A percentile compares a stretch with the other conserved stretches of the same genome.
phyloP scores from a whole-genome alignment of 2,888 invertebrate species.

The Lithophane socia region DNA sequence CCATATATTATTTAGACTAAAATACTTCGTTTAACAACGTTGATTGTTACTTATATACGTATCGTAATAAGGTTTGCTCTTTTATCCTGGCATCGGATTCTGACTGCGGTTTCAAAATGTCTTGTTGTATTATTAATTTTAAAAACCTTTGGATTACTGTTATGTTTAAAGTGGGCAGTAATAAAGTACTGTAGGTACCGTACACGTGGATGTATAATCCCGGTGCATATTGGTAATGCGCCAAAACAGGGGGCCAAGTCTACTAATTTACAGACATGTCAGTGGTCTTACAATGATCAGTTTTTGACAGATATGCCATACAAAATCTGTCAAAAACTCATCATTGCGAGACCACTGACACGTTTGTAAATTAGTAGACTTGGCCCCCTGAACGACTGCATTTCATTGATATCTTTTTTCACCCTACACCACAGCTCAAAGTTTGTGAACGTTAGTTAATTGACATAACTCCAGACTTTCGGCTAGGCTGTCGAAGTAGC shows the following conservation, averaged over 20 bases:
- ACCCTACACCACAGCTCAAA: too few relatives aligned
- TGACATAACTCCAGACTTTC: background rate
- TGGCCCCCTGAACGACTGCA: background rate
- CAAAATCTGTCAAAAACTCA: too few relatives aligned
- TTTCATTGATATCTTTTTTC: background rate
- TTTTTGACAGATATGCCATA: too few relatives aligned
- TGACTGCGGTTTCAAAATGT: background rate
- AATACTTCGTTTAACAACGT: background rate
- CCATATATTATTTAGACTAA: background rate
- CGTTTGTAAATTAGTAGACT: too few relatives aligned
- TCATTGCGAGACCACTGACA: too few relatives aligned
- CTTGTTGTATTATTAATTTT: background rate
- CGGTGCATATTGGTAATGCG: conserved; percentile 12
- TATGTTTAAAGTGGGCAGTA: background rate
- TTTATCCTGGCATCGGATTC: background rate
- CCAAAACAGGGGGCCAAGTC: too few relatives aligned
- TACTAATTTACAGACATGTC: too few relatives aligned
- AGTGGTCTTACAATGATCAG: too few relatives aligned
- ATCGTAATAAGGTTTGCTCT: background rate
- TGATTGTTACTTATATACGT: background rate
- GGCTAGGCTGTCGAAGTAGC: conserved; percentile 5
- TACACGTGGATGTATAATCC: background rate
- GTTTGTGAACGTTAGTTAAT: background rate
- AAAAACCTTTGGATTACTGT: background rate
- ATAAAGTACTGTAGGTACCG: background rate